Conservation (phyloP, 1,140 invertebrate genomes). For the Lamellibrachia luymesi region DNA sequence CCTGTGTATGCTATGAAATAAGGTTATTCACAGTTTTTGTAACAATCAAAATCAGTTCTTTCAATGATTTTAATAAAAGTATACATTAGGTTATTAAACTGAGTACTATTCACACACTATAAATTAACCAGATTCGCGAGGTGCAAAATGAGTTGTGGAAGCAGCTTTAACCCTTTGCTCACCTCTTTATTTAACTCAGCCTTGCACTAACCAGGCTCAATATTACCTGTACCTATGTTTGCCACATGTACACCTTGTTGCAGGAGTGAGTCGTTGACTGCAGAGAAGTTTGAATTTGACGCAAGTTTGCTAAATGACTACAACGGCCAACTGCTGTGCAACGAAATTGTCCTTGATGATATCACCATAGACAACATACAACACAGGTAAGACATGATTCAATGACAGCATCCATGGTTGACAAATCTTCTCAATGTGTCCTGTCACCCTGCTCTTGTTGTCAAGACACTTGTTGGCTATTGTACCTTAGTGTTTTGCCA, state of each 20-base stretch:
- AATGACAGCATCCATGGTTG: not conserved
- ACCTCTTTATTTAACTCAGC: no score
- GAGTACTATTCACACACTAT: no score
- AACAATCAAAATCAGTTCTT: no score
- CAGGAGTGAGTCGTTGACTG: slow-evolving; percentile 12
- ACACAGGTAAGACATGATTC: slow-evolving; percentile 38
- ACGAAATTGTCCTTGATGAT: slow-evolving; percentile 85
- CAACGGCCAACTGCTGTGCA: slow-evolving; percentile 67
- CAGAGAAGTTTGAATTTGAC: slow-evolving; percentile 76
- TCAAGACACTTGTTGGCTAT: not conserved
- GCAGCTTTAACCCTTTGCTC: no score
- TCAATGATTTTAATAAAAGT: no score
- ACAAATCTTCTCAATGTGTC: not conserved
- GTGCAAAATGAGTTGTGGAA: no score
- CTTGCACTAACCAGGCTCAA: no score
- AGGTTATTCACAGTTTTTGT: no score
- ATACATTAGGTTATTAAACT: no score
- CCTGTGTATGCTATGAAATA: no score
- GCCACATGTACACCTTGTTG: not conserved
- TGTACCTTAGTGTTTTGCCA: not conserved
- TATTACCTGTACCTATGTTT: not conserved
- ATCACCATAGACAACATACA: slow-evolving; percentile 68
- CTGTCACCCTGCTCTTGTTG: no score
- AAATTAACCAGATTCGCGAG: no score
- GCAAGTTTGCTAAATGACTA: slow-evolving; percentile 72